Base-by-base conservation (phyloP, 53 echinoderm and acorn worm species). In the Pentamera pediparva region DNA sequence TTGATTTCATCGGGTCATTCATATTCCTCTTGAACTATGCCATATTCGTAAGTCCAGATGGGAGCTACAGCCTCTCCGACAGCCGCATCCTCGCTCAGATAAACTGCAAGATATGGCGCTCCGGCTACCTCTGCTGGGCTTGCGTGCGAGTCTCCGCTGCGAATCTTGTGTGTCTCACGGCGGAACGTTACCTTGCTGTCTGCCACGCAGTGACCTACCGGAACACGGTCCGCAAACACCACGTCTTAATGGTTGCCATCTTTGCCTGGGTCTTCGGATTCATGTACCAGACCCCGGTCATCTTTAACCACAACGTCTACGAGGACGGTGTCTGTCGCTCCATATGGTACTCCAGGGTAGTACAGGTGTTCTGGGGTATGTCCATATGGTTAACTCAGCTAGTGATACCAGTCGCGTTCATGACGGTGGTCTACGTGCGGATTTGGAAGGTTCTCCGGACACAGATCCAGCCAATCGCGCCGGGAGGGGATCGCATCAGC, bases 361-460 rank as follows among this genome's bases (percentile, higher is more conserved):
- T 39, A 15, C 82, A 77, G 64, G 52, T 40, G 27, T 33, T 38
- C 18, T 78, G 24, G 6, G 87, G 87, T 21, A 56, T 71, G 28
- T 27, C 71, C 24, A 37, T 87, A 32, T 83, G 82, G 55, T 29
- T 83, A 18, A 53, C 53, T 52, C 65, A 76, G 59, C 35, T 78
- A 59, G 32, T 78, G 39, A 21, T 79, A 28, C 83, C 79, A 17
- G 39, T 87, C 36, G 3, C 39, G 2, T 13, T 78, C 63, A 87
- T 87, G 83, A 30, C 41, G 4, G 56, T 78, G 6, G 27, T 65
- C 49, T 83, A 83, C 67, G 48, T 56, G 10, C 38, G 35, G 33
- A 87, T 87, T 38, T 60, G 60, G 62, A 49, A 50, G 62, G 61
- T 30, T 5, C 87, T 86, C 26, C 57, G 59, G 4, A 64, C 21